Percentiles rank a stretch among this genome's conserved stretches.
Conservation (phyloP, 2,888 invertebrate genomes). For the Cybosia mesomella region DNA sequence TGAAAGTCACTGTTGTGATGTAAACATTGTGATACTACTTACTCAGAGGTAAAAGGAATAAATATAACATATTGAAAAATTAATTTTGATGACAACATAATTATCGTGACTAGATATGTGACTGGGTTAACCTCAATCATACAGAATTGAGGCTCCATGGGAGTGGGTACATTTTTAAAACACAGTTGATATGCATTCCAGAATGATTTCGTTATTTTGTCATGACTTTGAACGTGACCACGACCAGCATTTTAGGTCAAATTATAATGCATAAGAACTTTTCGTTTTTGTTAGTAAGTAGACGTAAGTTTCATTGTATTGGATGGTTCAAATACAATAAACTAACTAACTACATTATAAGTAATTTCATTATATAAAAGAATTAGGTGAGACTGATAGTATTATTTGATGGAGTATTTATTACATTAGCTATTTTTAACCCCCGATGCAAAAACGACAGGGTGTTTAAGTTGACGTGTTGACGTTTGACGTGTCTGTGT, state of each 20-base stretch:
- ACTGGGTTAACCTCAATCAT: not conserved
- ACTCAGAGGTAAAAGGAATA: not conserved
- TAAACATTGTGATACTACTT: not conserved
- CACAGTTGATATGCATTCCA: not conserved
- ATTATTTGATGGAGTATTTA: too few relatives aligned
- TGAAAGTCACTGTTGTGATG: slow-evolving; percentile 27
- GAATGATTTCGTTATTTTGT: not conserved
- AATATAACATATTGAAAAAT: not conserved
- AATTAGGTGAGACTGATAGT: too few relatives aligned
- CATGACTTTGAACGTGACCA: too few relatives aligned
- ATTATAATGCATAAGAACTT: too few relatives aligned
- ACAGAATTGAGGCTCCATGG: not conserved
- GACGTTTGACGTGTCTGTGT: too few relatives aligned
- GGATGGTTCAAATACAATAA: too few relatives aligned
- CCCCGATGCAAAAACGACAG: too few relatives aligned
- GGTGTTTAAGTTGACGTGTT: too few relatives aligned
- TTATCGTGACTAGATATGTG: not conserved
- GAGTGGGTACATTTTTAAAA: not conserved
- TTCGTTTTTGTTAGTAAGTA: not conserved
- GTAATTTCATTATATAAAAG: not conserved
- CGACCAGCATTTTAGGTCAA: too few relatives aligned
- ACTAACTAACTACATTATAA: too few relatives aligned
- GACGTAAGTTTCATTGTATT: not conserved
- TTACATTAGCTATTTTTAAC: too few relatives aligned
- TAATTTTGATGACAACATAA: not conserved